Base-by-base conservation (phyloP, 2,888 invertebrate species). In the Panopea generosa region DNA sequence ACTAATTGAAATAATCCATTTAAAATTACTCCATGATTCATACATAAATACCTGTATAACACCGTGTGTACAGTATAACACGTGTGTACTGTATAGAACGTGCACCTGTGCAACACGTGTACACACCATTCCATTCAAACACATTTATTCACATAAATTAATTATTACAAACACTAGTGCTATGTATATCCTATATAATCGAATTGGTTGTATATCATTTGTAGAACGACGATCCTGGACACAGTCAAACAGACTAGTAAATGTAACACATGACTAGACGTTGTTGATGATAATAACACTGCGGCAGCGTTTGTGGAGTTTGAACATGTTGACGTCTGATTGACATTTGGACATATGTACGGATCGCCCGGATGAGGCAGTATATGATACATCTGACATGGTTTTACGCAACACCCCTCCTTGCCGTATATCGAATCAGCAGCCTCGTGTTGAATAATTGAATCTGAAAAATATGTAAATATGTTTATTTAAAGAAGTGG, bases 111-210 rank as follows among this genome's bases (percentile, higher is more conserved):
- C n/a, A n/a, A n/a, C n/a, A n/a, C n/a, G n/a, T n/a, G n/a, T n/a
- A n/a, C n/a, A n/a, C n/a, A n/a, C n/a, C n/a, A n/a, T n/a, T n/a
- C n/a, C n/a, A n/a, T n/a, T n/a, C n/a, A n/a, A n/a, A n/a, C n/a
- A n/a, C n/a, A n/a, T n/a, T n/a, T n/a, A n/a, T n/a, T n/a, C n/a
- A n/a, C n/a, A n/a, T n/a, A n/a, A n/a, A n/a, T n/a, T n/a, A n/a
- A n/a, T n/a, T n/a, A n/a, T n/a, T n/a, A 33, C 33, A 33, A n/a
- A 14, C 16, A 14, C 38, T 53, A 49, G n/a, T 55, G 78, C 78
- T 78, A 78, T 53, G 74, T 78, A 53, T 70, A 74, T 50, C 78
- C 78, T 70, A 78, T 74, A 74, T 61, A 61, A 55, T 40, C 59
- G 24, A 60, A 60, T 16, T 55, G 69, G 33, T 33, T 33, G 6